phyloP scores from a whole-genome alignment of 1,140 invertebrate species.

The Drosophila nigrodunni region DNA sequence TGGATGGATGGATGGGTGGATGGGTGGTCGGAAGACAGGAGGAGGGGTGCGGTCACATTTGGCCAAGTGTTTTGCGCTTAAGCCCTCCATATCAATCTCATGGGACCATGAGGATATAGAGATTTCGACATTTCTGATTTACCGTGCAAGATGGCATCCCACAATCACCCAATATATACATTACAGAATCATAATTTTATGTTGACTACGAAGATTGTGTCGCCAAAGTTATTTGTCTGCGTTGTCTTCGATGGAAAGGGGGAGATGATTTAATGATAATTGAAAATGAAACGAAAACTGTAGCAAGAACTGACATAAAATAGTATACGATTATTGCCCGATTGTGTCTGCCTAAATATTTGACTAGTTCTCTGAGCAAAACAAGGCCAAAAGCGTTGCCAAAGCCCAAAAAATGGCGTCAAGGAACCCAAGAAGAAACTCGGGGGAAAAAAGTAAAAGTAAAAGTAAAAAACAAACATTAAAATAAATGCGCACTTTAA shows the following conservation, averaged over 20 bases:
- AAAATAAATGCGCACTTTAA: constrained; percentile 72
- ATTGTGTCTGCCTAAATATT: constrained; percentile 7
- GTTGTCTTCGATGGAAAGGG: not conserved
- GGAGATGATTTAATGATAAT: constrained; percentile 70
- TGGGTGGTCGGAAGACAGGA: constrained; percentile 9
- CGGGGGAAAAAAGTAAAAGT: constrained; percentile 21
- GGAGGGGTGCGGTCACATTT: constrained; percentile 69
- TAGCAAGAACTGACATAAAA: constrained; percentile 32
- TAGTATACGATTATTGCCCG: constrained; percentile 7
- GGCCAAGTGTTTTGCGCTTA: constrained; percentile 81
- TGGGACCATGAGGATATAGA: constrained; percentile 76
- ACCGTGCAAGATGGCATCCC: constrained; percentile 41
- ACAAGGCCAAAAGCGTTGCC: not conserved
- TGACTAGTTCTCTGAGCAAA: not conserved
- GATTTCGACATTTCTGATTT: constrained; percentile 82
- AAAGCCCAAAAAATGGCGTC: constrained; percentile 18
- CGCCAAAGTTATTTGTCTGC: constrained; percentile 49
- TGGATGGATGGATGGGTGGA: constrained; percentile 16
- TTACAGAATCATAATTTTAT: constrained; percentile 76
- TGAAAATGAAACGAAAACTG: constrained; percentile 32
- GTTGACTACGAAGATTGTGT: constrained; percentile 62
- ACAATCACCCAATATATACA: constrained; percentile 40
- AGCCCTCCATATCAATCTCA: constrained; percentile 80
- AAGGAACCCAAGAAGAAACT: not conserved
- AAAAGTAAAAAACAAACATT: constrained; percentile 45